A percentile compares a stretch with the other conserved stretches of the same genome.
These are phyloP conservation scores for Dinocampus coccinellae DNA, from an alignment of 2,888 invertebrate species.

Conservation along the genomic window DNA sequence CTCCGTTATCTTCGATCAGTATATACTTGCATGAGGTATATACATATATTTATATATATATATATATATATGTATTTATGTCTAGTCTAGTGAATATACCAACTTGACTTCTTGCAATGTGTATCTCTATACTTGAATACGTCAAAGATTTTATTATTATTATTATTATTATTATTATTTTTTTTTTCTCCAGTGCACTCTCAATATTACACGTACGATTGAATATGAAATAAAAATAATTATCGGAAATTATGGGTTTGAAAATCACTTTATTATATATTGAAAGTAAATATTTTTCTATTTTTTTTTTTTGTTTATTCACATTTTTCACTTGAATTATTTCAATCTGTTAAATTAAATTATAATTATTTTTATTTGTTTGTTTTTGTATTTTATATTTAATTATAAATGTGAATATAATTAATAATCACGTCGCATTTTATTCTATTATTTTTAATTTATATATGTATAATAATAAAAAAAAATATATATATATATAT, in stretches of 20 bases:
- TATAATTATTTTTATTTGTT: not conserved
- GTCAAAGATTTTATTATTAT: no score
- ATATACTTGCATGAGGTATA: constrained; percentile 22
- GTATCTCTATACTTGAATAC: not conserved
- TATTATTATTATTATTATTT: no score
- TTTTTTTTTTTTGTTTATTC: no score
- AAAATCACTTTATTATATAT: not conserved
- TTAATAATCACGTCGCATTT: not conserved
- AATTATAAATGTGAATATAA: not conserved
- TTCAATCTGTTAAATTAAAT: not conserved
- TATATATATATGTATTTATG: not conserved
- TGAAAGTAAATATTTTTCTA: not conserved
- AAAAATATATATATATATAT: no score
- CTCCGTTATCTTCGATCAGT: constrained; percentile 53
- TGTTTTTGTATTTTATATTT: not conserved
- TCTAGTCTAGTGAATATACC: constrained; percentile 16
- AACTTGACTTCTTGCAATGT: not conserved
- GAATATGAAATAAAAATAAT: not conserved
- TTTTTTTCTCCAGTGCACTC: not conserved
- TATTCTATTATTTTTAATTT: not conserved
- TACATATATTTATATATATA: not conserved
- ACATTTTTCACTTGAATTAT: no score
- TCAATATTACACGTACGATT: constrained; percentile 1
- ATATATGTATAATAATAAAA: no score
- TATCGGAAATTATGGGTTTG: constrained; percentile 10